Evolutionary conservation across 2,888 invertebrate species (phyloP).

Genomic region (Stenodema calcarata): DNA sequence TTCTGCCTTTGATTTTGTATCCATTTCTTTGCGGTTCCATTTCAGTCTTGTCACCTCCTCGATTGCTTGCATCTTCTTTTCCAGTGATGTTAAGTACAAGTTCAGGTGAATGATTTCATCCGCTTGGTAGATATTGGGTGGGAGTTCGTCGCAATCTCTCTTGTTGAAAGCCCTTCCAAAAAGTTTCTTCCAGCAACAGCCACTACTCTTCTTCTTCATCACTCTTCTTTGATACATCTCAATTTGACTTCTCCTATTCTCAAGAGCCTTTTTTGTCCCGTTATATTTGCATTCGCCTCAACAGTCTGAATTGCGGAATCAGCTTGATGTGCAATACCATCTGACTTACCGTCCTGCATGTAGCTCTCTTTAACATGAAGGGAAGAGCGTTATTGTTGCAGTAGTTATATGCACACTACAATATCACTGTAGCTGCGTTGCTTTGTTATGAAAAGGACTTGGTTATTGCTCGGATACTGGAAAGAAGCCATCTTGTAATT

Average conservation of each 20-base stretch:
- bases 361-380: too few species aligned
- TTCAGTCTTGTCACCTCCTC: conserved; percentile 2
- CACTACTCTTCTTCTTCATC: not conserved
- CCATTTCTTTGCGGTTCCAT: not conserved
- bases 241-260: not conserved
- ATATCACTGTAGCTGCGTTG: too few species aligned
- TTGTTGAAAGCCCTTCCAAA: not conserved
- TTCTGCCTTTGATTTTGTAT: not conserved
- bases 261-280: too few species aligned
- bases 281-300: too few species aligned
- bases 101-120: conserved; percentile 10
- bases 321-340: too few species aligned
- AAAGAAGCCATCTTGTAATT: too few species aligned
- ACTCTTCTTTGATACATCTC: not conserved
- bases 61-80: conserved; percentile 17
- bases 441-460: too few species aligned
- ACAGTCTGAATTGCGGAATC: too few species aligned
- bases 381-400: too few species aligned
- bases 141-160: not conserved
- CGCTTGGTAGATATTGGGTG: not conserved
- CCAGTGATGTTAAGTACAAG: conserved; percentile 10
- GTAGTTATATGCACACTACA: too few species aligned
- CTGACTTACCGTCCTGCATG: too few species aligned
- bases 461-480: too few species aligned
- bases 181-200: conserved; percentile 16